Conservation (phyloP, 2,797 vertebrate species). For the Scyliorhinus canicula region DNA sequence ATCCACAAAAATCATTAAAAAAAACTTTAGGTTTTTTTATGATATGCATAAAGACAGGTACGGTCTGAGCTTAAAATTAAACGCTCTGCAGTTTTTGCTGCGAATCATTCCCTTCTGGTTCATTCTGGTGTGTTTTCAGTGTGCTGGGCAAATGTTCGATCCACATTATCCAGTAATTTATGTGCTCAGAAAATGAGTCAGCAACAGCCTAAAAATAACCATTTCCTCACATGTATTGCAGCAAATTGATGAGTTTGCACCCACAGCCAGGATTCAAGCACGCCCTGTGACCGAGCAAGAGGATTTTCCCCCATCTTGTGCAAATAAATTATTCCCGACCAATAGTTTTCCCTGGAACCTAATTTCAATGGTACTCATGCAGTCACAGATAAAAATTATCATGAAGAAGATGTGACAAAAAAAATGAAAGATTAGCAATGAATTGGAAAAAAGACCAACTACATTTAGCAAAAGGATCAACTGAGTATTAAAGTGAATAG, state of each 20-base stretch:
- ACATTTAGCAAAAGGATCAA: neutral
- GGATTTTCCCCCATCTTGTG: neutral
- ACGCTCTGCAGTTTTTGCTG: neutral
- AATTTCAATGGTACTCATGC: neutral
- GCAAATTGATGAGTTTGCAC: conserved; percentile 15
- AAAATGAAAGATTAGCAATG: neutral
- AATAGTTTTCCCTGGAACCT: neutral
- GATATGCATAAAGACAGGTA: neutral
- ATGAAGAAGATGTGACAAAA: neutral
- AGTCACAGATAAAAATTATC: neutral
- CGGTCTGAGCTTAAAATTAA: neutral
- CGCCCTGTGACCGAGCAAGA: neutral
- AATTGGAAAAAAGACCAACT: neutral
- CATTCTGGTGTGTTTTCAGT: neutral
- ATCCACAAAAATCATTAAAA: neutral
- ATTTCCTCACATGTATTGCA: neutral
- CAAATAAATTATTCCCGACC: neutral
- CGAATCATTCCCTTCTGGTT: neutral
- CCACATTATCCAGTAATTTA: neutral
- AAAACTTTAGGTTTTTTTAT: neutral
- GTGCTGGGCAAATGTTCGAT: neutral
- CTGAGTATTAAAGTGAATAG: too few relatives aligned
- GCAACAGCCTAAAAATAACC: neutral
- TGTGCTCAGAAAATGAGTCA: neutral
- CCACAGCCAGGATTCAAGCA: neutral